Evolutionary conservation across 2,113 vertebrate species (phyloP).

Genomic region (Sminthopsis crassicaudata): DNA sequence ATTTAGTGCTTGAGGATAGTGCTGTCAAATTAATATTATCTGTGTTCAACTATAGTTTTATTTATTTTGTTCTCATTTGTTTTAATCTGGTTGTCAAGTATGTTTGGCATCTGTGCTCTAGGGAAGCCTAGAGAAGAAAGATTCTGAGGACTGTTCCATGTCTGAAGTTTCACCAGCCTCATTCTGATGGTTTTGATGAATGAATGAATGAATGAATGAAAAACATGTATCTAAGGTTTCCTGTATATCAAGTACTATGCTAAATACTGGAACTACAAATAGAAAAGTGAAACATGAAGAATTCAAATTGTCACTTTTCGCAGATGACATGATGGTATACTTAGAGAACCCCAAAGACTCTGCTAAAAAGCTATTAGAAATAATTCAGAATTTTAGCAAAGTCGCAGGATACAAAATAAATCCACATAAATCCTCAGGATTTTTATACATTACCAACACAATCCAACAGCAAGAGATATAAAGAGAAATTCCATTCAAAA

Average conservation of each 20-base stretch:
- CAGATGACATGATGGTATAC: too few relatives aligned
- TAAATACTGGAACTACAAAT: background rate
- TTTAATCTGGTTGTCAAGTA: background rate
- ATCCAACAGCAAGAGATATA: too few relatives aligned
- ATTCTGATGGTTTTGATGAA: background rate
- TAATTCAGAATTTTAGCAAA: too few relatives aligned
- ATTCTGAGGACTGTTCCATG: background rate
- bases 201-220: background rate
- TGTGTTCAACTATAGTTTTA: background rate
- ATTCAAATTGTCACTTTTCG: too few relatives aligned
- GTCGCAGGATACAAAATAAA: too few relatives aligned
- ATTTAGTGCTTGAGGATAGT: background rate
- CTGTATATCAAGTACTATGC: background rate
- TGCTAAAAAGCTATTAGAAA: too few relatives aligned
- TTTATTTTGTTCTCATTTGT: background rate
- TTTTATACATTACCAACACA: too few relatives aligned
- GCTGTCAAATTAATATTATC: background rate
- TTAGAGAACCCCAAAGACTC: too few relatives aligned
- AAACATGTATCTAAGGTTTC: background rate
- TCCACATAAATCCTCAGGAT: too few relatives aligned
- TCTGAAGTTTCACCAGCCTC: background rate
- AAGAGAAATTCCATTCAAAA: too few relatives aligned
- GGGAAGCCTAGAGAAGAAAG: background rate
- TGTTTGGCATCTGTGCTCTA: background rate
- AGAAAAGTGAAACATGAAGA: slow-evolving; percentile 50